Evolutionary conservation across 37 sponge, comb jelly and placozoan genomes (phyloP).

Genomic region (Cliona cf. orientalis): DNA sequence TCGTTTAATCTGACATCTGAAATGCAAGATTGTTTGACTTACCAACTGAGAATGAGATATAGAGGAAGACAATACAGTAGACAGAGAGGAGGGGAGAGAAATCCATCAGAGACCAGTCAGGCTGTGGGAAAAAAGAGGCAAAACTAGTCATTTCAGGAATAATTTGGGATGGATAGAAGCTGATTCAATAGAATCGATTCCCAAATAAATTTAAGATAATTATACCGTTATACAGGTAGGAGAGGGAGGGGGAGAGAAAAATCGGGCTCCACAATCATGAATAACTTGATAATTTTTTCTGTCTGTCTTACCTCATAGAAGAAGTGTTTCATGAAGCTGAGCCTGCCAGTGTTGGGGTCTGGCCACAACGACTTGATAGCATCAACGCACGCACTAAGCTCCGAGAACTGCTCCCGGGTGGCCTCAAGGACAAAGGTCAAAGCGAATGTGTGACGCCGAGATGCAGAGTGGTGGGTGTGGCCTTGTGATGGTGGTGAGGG

Average conservation of each 20-base stretch:
- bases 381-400: conserved; percentile 41
- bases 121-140: conserved; percentile 35
- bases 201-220: neutral
- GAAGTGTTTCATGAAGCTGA: conserved; percentile 55
- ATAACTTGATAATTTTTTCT: too few species aligned
- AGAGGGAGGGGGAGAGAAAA: too few species aligned
- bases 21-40: conserved; percentile 9
- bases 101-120: conserved; percentile 64
- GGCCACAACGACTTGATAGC: conserved; percentile 38
- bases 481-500: neutral
- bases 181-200: neutral
- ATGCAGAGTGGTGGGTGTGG: neutral
- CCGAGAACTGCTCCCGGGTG: conserved; percentile 6
- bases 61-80: conserved; percentile 89
- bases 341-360: neutral
- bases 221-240: too few species aligned
- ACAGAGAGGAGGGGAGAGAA: conserved; percentile 76
- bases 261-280: too few species aligned
- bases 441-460: conserved; percentile 18
- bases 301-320: conserved; percentile 61
- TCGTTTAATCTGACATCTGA: neutral
- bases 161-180: neutral
- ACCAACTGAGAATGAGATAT: conserved; percentile 97
- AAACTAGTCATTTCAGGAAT: too few species aligned
- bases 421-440: conserved; percentile 31